Percentiles rank a stretch among this genome's conserved stretches.
These are phyloP conservation scores for Neoitamus cyanurus DNA, from an alignment of 2,888 invertebrate genomes.

Conservation along the genomic window DNA sequence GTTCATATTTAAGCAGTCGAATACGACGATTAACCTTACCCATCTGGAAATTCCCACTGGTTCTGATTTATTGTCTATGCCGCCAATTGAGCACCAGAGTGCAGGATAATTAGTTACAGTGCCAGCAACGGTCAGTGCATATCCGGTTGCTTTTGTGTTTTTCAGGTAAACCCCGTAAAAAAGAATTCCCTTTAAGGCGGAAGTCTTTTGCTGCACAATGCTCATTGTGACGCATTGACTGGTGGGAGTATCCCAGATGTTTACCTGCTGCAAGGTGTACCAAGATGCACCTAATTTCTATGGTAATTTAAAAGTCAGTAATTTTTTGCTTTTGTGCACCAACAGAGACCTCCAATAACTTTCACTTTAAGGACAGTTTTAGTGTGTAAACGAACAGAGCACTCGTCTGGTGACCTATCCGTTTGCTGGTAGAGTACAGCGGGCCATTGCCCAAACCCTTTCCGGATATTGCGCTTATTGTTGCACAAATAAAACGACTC, in stretches of 20 bases:
- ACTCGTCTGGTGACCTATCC: constrained; percentile 14
- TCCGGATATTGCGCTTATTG: constrained; percentile 14
- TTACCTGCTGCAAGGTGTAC: background rate
- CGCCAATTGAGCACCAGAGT: background rate
- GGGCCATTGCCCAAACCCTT: background rate
- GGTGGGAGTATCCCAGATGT: background rate
- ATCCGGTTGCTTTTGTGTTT: background rate
- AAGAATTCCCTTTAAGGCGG: background rate
- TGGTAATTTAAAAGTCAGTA: background rate
- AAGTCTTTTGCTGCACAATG: background rate
- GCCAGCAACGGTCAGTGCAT: background rate
- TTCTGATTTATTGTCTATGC: background rate
- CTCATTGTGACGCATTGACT: background rate
- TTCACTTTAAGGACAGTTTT: constrained; percentile 20
- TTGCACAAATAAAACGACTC: constrained; percentile 24
- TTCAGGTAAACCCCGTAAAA: background rate
- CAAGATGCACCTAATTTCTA: background rate
- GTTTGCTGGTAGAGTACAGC: background rate
- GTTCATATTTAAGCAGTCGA: background rate
- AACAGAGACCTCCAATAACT: background rate
- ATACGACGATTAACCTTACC: background rate
- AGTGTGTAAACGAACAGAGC: background rate
- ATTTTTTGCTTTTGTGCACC: background rate
- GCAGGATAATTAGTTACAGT: constrained; percentile 3
- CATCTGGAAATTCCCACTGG: background rate